Evolutionary conservation across 1,140 invertebrate genomes (phyloP).

Genomic region (Rhagoletis pomonella): DNA sequence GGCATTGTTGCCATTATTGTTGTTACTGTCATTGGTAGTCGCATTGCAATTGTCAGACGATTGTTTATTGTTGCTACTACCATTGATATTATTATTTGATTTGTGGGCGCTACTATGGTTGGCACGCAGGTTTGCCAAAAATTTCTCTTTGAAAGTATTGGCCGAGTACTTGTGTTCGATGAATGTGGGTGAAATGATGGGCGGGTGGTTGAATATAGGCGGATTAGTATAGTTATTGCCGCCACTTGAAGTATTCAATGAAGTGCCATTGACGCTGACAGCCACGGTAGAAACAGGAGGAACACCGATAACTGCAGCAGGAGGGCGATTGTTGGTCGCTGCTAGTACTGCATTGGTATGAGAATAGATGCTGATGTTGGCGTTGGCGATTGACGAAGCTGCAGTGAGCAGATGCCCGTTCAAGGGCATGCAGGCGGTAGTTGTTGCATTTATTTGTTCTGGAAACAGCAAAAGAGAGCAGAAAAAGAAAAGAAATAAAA

Average conservation of each 20-base stretch:
- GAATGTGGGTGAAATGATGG: slow-evolving; percentile 68
- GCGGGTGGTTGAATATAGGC: slow-evolving; percentile 13
- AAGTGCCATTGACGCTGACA: slow-evolving; percentile 14
- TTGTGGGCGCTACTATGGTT: slow-evolving; percentile 43
- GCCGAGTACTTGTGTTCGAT: slow-evolving; percentile 72
- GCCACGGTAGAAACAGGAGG: slow-evolving; percentile 10
- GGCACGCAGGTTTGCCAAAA: slow-evolving; percentile 66
- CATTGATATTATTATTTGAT: slow-evolving; percentile 19
- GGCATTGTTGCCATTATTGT: background rate
- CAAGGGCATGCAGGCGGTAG: slow-evolving; percentile 69
- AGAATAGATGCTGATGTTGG: slow-evolving; percentile 7
- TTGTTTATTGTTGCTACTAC: slow-evolving; percentile 56
- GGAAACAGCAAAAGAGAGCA: slow-evolving; percentile 64
- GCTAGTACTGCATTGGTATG: background rate
- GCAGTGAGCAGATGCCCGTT: slow-evolving; percentile 54
- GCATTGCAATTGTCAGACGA: slow-evolving; percentile 4
- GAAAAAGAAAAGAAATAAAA: slow-evolving; percentile 71
- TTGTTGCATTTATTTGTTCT: slow-evolving; percentile 66
- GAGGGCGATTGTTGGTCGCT: background rate
- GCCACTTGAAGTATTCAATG: slow-evolving; percentile 55
- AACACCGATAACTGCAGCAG: background rate
- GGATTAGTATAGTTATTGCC: slow-evolving; percentile 59
- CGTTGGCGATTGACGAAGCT: slow-evolving; percentile 40
- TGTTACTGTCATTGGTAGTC: slow-evolving; percentile 1
- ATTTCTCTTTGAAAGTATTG: slow-evolving; percentile 69